A percentile compares a stretch with the other conserved stretches of the same genome.
Conservation (phyloP, 2,113 vertebrate genomes). For the Ailurus styani region DNA sequence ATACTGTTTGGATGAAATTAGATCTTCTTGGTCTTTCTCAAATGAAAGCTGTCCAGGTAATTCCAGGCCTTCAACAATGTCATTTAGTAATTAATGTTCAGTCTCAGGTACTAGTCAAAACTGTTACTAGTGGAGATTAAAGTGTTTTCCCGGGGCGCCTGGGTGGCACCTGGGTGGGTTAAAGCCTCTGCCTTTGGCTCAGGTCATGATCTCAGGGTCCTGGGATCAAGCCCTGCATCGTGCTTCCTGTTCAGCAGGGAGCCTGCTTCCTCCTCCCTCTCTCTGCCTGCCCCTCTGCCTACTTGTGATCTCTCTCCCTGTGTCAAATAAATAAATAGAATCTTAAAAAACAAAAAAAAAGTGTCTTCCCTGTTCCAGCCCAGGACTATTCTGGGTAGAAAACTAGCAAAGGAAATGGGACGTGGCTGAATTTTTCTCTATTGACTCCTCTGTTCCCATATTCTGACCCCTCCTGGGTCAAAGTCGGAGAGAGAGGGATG, state of each 20-base stretch:
- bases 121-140: background rate
- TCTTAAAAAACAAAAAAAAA: too few relatives aligned
- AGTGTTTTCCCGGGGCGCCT: too few relatives aligned
- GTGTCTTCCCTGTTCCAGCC: background rate
- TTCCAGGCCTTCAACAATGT: background rate
- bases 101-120: background rate
- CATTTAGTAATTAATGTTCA: background rate
- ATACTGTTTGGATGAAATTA: background rate
- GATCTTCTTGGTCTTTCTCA: background rate
- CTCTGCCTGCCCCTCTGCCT: too few relatives aligned
- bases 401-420: background rate
- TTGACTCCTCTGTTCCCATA: background rate
- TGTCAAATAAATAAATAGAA: too few relatives aligned
- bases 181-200: too few relatives aligned
- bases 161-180: too few relatives aligned
- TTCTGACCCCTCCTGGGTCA: background rate
- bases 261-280: too few relatives aligned
- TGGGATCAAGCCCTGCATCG: too few relatives aligned
- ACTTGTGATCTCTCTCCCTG: too few relatives aligned
- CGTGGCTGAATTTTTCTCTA: background rate
- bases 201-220: too few relatives aligned
- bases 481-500: background rate
- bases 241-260: too few relatives aligned
- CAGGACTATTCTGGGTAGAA: background rate
- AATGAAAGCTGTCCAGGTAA: background rate